A percentile compares a stretch with the other conserved stretches of the same genome.
These are phyloP conservation scores for Maniola hyperantus DNA, from an alignment of 2,888 invertebrate species.

Conservation along the genomic window DNA sequence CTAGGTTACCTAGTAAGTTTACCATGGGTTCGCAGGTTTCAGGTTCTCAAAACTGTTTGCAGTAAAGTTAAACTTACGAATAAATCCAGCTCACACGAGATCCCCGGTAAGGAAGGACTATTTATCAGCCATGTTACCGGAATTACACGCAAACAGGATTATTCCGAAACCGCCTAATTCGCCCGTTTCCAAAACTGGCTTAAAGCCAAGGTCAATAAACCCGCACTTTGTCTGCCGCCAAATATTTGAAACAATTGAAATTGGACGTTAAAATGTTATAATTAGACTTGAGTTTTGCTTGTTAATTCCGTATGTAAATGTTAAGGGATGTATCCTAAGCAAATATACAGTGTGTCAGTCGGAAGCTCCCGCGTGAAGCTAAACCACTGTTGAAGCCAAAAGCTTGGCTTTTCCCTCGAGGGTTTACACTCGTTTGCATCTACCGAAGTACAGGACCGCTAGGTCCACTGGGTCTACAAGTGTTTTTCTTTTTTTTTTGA, in stretches of 20 bases:
- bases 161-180: constrained; percentile 60
- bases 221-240: constrained; percentile 54
- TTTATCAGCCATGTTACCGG: constrained; percentile 39
- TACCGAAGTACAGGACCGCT: neutral
- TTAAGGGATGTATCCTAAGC: constrained; percentile 74
- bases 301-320: constrained; percentile 61
- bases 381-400: constrained; percentile 51
- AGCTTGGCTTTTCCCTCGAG: constrained; percentile 23
- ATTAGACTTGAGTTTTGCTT: constrained; percentile 58
- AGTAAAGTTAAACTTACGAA: constrained; percentile 9
- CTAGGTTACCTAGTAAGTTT: neutral
- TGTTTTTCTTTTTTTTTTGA: too few species aligned
- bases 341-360: constrained; percentile 73
- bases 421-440: neutral
- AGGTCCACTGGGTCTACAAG: neutral
- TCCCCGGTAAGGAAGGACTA: constrained; percentile 30
- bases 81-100: constrained; percentile 32
- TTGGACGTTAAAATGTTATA: constrained; percentile 47
- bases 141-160: constrained; percentile 49
- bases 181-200: constrained; percentile 65
- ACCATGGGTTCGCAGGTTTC: neutral
- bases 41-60: neutral
- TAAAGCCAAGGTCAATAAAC: constrained; percentile 74
- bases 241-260: constrained; percentile 48
- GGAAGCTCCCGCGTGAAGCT: constrained; percentile 58